Percentiles rank a stretch among this genome's conserved stretches.
Conservation (phyloP, 1,140 invertebrate genomes). For the Pararge aegeria region DNA sequence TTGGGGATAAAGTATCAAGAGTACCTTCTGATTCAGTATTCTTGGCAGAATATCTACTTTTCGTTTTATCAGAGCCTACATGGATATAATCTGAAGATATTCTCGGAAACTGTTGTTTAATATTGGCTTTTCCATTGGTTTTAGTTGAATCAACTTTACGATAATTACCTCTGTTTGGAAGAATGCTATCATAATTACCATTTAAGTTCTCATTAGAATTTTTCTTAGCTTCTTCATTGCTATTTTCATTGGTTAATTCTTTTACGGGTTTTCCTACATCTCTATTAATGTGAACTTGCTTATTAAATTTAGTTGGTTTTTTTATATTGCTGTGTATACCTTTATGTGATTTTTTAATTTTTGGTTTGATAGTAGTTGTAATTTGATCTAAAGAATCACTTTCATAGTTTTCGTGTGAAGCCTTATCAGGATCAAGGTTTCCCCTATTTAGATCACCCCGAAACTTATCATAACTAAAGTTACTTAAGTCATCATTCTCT, state of each 20-base stretch:
- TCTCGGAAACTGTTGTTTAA: constrained; percentile 75
- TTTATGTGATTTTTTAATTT: constrained; percentile 17
- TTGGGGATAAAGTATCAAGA: constrained; percentile 36
- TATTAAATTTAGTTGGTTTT: constrained; percentile 15
- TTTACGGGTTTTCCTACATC: constrained; percentile 65
- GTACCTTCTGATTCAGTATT: constrained; percentile 41
- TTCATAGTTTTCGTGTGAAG: constrained; percentile 27
- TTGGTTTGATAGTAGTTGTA: neutral
- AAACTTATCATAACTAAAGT: constrained; percentile 53
- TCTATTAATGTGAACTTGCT: constrained; percentile 48
- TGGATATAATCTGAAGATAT: constrained; percentile 74
- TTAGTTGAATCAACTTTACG: constrained; percentile 31
- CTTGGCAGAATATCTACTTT: constrained; percentile 23
- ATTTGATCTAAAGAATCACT: constrained; percentile 1
- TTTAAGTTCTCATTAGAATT: constrained; percentile 33
- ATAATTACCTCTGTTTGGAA: constrained; percentile 26
- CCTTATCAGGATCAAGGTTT: constrained; percentile 34
- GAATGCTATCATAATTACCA: constrained; percentile 27
- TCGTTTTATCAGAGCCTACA: constrained; percentile 31
- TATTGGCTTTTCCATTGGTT: constrained; percentile 36
- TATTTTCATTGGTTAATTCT: constrained; percentile 54
- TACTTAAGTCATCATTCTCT: constrained; percentile 43
- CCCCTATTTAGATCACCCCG: constrained; percentile 40
- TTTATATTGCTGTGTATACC: constrained; percentile 17
- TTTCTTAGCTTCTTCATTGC: constrained; percentile 42